phyloP scores from a whole-genome alignment of 2,888 invertebrate genomes.

The Phalera bucephala region DNA sequence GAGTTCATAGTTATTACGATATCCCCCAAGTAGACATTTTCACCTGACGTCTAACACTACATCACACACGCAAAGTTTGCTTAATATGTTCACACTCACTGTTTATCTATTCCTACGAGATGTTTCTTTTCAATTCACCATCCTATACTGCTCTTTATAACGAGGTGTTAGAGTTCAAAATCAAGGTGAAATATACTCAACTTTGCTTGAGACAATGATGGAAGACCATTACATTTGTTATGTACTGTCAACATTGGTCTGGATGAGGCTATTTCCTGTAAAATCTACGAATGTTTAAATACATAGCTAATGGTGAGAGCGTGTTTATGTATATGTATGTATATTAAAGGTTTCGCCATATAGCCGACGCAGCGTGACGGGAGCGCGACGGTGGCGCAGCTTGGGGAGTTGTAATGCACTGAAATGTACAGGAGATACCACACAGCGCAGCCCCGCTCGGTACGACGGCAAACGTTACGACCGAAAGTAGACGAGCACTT shows the following conservation, averaged over 20 bases:
- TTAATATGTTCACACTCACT: constrained; percentile 26
- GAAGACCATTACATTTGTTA: constrained; percentile 4
- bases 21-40: constrained; percentile 27
- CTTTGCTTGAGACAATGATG: background rate
- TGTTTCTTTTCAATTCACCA: constrained; percentile 6
- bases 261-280: constrained; percentile 7
- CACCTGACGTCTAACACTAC: constrained; percentile 15
- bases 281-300: no score
- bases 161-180: background rate
- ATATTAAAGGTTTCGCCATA: no score
- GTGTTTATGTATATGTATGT: no score
- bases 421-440: no score
- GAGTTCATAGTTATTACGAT: constrained; percentile 6
- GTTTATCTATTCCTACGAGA: constrained; percentile 15
- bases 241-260: constrained; percentile 10
- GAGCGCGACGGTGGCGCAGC: no score
- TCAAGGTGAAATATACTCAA: background rate
- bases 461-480: no score
- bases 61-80: constrained; percentile 22
- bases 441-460: no score
- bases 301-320: no score
- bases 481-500: no score
- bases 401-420: no score
- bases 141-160: background rate
- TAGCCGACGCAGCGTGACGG: no score